Base-by-base conservation (phyloP, 1,140 invertebrate genomes). In the Hylyphantes graminicola region DNA sequence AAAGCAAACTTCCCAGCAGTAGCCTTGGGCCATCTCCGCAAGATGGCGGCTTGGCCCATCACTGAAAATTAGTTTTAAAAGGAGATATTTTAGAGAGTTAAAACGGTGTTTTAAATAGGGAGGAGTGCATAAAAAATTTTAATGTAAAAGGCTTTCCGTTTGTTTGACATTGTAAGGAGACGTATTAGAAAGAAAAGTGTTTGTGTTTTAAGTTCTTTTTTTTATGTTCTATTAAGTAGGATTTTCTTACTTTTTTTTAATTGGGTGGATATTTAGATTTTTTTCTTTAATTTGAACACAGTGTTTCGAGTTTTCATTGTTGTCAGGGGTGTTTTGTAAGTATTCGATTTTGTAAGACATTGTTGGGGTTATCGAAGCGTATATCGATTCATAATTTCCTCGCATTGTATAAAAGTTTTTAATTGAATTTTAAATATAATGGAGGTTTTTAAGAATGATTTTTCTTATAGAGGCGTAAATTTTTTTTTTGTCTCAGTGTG, bases 11-110 rank as follows among this genome's bases (percentile, higher is more conserved):
- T 53, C 78, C 17, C 67, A 15, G 67, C 57, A 68, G 13, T 73
- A 64, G 64, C 67, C 53, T 5, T 12, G 21, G 65, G 77, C 76
- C 35, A 35, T 35, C 35, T 0, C n/a, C 6, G 13, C 15, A 51
- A 17, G 61, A 50, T 7, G n/a, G 6, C 35, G 15, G 53, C 77
- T 68, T 70, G 48, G 55, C 65, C 21, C 67, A 64, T 59, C 65
- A n/a, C 12, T 9, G 51, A 55, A 70, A 73, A 81, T 81, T 81
- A 81, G 79, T 81, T 81, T 81, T 81, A 81, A 81, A 81, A 51
- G 53, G 68, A 54, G 76, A 78, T 76, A 53, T 76, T 76, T n/a
- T 17, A 35, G 50, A 50, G 35, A 35, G 35, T 35, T 35, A 35
- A 35, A 35, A 35, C 35, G 19, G 53, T 12, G 54, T 55, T 21